Conservation (phyloP, 2,797 vertebrate genomes). For the Danio kyathit region DNA sequence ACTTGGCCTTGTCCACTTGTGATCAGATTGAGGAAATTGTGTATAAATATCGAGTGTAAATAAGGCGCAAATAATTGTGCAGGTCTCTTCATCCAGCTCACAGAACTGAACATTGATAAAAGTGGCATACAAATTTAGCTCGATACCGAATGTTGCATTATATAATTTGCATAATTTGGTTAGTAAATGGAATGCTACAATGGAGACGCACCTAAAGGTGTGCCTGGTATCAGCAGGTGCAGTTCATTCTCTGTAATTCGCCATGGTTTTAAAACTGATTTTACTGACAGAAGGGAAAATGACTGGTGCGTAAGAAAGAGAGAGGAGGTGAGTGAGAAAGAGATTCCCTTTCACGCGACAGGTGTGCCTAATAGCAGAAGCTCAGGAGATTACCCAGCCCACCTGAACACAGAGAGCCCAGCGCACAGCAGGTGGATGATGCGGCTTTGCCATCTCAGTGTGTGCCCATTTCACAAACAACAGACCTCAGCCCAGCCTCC, state of each 20-base stretch:
- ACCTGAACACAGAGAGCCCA: conserved; percentile 56
- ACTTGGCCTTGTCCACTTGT: too few species aligned
- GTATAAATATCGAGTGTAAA: too few species aligned
- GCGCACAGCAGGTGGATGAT: conserved; percentile 59
- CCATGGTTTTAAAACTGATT: conserved; percentile 8
- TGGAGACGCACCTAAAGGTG: not conserved
- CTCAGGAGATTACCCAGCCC: conserved; percentile 54
- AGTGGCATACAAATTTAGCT: not conserved
- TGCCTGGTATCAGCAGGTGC: conserved; percentile 5
- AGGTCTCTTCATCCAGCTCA: not conserved
- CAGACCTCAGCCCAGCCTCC: conserved; percentile 30
- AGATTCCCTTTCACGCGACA: conserved; percentile 57
- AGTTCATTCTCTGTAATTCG: not conserved
- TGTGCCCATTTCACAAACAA: conserved; percentile 59
- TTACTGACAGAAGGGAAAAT: conserved; percentile 5
- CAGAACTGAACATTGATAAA: not conserved
- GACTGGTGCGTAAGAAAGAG: not conserved
- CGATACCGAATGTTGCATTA: not conserved
- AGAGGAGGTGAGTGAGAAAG: conserved; percentile 14
- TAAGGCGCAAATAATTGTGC: not conserved
- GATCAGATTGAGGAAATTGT: too few species aligned
- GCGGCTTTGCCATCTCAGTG: conserved; percentile 38
- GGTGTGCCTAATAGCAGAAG: conserved; percentile 64
- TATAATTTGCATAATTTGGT: not conserved
- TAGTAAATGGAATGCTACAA: not conserved